Evolutionary conservation across 2,113 vertebrate genomes (phyloP), one percentile per base, ranked within the genome.

Genomic region (Vimba vimba): DNA sequence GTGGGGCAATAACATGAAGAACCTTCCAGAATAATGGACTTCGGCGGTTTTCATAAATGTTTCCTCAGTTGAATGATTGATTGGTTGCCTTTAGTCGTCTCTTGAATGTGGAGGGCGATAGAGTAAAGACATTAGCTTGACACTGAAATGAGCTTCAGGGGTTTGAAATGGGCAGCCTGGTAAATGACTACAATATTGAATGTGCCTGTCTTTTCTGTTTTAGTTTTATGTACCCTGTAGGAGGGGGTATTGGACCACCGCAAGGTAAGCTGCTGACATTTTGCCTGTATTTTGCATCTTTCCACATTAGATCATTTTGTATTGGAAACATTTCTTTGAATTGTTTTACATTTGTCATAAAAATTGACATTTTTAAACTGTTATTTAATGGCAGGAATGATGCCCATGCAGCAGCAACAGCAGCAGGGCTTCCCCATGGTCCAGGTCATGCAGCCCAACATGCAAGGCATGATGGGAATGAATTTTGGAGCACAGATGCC

Each of bases 391-490:
- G 62, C 87, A 97, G 97, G 97, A 88, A 94, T 99, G 95, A 95
- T 98, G 80, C 95, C 97, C 9, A 95, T 99, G 90, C 97, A 91
- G 62, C 91, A 90, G 85, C 96, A 96, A 90, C 84, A 93, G 62
- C 94, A 92, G 30, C 93, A 94, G 71, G 97, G 95, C 74, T 99
- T 97, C 88, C 96, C 98, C 1, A 95, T 99, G 95, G 96, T 99
- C 87, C 96, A 96, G 11, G 96, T 98, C 90, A 97, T 99, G 97
- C 97, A 97, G 89, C 95, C 97, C 76, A 98, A 96, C 79, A 97
- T 99, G 95, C 98, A 98, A 86, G 95, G 96, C 89, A 97, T 99
- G 96, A 98, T 99, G 95, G 97, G 97, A 83, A 96, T 99, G 94
- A 98, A 96, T 90, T 99, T 97, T 13, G 95, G 95, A n/a, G 95